phyloP scores from a whole-genome alignment of 2,113 vertebrate genomes.

The Sinocyclocheilus anophthalmus region DNA sequence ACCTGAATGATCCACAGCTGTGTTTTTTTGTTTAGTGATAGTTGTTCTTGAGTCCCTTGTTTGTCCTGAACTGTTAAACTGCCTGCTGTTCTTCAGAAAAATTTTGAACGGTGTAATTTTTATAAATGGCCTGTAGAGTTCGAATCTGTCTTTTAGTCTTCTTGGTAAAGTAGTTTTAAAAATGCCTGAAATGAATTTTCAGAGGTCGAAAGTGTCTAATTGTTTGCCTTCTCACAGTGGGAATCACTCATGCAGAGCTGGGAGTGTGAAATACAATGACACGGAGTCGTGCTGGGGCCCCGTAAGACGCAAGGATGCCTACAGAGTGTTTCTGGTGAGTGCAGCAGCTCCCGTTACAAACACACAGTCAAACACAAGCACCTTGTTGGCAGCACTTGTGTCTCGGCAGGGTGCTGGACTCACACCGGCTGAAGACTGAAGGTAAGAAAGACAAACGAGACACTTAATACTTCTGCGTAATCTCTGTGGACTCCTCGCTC shows the following conservation, averaged over 20 bases:
- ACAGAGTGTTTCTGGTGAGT: conserved; percentile 94
- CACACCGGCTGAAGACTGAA: background rate
- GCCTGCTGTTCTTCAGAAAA: too few species aligned
- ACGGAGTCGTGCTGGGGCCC: conserved; percentile 93
- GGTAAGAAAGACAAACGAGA: conserved; percentile 32
- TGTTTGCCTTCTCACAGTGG: conserved; percentile 64
- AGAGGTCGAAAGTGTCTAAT: conserved; percentile 9
- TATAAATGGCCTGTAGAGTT: background rate
- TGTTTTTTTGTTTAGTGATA: too few species aligned
- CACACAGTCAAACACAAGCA: background rate
- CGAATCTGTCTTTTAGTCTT: background rate
- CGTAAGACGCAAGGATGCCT: conserved; percentile 86
- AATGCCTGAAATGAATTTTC: background rate
- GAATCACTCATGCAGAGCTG: conserved; percentile 87
- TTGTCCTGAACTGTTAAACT: too few species aligned
- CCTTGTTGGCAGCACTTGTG: background rate
- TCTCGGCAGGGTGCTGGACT: background rate
- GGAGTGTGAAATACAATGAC: conserved; percentile 85
- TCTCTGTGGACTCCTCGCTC: conserved; percentile 11
- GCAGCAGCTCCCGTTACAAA: background rate
- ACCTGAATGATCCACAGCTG: too few species aligned
- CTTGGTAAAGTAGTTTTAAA: background rate
- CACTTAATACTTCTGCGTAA: conserved; percentile 11
- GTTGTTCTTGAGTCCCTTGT: too few species aligned
- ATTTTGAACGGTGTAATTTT: too few species aligned